A percentile compares a stretch with the other conserved stretches of the same genome.
phyloP scores from a whole-genome alignment of 1,140 invertebrate species.

The Mizuhopecten yessoensis region DNA sequence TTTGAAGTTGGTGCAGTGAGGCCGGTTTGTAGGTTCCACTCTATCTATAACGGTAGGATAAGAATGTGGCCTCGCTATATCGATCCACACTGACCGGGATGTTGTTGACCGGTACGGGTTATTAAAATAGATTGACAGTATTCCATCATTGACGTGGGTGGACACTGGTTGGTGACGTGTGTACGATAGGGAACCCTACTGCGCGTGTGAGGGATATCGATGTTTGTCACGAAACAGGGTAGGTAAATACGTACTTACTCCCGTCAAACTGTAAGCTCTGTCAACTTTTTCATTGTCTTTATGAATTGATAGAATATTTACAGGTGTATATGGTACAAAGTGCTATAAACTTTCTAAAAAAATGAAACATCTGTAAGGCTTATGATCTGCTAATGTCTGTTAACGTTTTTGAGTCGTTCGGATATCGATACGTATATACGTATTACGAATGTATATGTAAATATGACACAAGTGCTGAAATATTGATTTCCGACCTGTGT shows the following conservation, averaged over 20 bases:
- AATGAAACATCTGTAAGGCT: background rate
- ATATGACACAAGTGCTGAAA: too few relatives aligned
- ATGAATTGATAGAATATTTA: too few relatives aligned
- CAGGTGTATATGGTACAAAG: background rate
- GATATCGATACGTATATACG: too few relatives aligned
- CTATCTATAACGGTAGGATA: background rate
- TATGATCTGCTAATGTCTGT: background rate
- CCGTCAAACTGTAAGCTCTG: too few relatives aligned
- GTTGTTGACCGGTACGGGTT: background rate
- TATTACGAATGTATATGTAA: too few relatives aligned
- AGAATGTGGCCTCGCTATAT: background rate
- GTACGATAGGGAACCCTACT: background rate
- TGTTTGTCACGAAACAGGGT: slow-evolving; percentile 11
- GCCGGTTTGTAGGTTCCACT: background rate
- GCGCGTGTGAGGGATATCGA: background rate
- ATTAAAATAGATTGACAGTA: slow-evolving; percentile 7
- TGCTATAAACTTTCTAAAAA: background rate
- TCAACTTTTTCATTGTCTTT: background rate
- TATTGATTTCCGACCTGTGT: too few relatives aligned
- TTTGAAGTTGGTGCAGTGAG: too few relatives aligned
- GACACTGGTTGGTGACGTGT: background rate
- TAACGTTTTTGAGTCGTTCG: too few relatives aligned
- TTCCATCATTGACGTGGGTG: background rate
- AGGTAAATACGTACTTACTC: background rate
- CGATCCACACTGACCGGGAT: background rate